phyloP scores from a whole-genome alignment of 2,113 vertebrate genomes.

The Gopherus flavomarginatus region DNA sequence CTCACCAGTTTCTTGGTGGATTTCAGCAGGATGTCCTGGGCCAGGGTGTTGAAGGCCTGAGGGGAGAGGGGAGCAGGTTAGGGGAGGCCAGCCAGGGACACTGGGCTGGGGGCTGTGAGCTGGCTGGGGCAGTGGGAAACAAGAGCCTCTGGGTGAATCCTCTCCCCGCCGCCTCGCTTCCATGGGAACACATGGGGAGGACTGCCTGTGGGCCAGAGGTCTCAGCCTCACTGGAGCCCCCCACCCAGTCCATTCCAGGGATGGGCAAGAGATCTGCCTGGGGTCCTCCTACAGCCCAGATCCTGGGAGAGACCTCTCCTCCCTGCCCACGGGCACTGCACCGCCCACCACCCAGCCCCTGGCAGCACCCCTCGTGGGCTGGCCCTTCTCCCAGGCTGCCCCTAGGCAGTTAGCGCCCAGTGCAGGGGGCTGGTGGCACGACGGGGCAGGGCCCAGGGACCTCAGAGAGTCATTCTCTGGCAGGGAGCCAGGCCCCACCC shows the following conservation, averaged over 20 bases:
- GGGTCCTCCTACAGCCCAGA: neutral
- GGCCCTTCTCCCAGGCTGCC: neutral
- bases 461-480: neutral
- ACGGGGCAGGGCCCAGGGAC: neutral
- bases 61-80: neutral
- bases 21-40: slow-evolving; percentile 89
- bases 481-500: neutral
- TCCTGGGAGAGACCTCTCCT: neutral
- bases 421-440: no score
- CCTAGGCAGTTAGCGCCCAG: rapidly evolving
- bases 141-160: neutral
- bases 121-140: neutral
- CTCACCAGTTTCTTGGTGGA: slow-evolving; percentile 86
- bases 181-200: neutral
- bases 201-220: neutral
- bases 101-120: neutral
- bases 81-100: no score
- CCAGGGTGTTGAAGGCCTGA: slow-evolving; percentile 89
- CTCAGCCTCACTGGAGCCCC: neutral
- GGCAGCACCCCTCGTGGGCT: neutral
- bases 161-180: no score
- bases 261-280: neutral
- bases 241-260: neutral
- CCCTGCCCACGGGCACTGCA: no score
- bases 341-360: no score